A percentile compares a stretch with the other conserved stretches of the same genome.
phyloP scores from a whole-genome alignment of 1,140 invertebrate species.

The Nebria ingens region DNA sequence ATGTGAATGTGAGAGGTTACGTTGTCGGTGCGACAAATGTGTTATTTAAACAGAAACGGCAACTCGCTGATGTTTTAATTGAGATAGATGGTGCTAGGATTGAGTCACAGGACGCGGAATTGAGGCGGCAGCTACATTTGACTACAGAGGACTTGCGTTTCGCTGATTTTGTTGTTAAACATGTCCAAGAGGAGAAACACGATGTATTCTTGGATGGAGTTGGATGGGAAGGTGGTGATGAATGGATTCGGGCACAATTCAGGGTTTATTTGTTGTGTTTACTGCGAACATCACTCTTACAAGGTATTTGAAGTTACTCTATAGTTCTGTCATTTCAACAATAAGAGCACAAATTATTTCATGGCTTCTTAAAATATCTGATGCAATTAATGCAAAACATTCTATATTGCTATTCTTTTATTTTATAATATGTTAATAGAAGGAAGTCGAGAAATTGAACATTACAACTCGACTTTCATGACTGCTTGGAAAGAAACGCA shows the following conservation, averaged over 20 bases:
- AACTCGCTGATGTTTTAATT: constrained; percentile 85
- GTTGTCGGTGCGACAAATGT: constrained; percentile 95
- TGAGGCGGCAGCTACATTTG: constrained; percentile 72
- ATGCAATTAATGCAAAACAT: too few species aligned
- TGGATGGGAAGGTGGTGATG: constrained; percentile 84
- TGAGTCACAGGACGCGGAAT: constrained; percentile 75
- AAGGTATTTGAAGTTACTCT: constrained; percentile 42
- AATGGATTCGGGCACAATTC: constrained; percentile 94
- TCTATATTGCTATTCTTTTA: too few species aligned
- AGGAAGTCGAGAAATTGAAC: constrained; percentile 66
- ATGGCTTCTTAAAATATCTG: too few species aligned
- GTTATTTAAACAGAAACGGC: constrained; percentile 89
- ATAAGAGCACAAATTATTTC: too few species aligned
- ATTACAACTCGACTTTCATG: constrained; percentile 82
- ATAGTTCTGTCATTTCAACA: too few species aligned
- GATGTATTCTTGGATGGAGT: constrained; percentile 70
- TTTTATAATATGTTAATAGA: too few species aligned
- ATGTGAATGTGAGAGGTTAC: constrained; percentile 82
- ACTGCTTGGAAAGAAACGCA: constrained; percentile 76
- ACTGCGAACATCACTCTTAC: constrained; percentile 66
- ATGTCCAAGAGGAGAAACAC: constrained; percentile 67
- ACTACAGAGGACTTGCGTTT: constrained; percentile 94
- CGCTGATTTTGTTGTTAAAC: constrained; percentile 83
- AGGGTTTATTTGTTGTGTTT: constrained; percentile 83
- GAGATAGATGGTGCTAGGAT: constrained; percentile 83